Conservation (phyloP, 35 echinoderm and acorn worm genomes). For the Ophiothrix spiculata region DNA sequence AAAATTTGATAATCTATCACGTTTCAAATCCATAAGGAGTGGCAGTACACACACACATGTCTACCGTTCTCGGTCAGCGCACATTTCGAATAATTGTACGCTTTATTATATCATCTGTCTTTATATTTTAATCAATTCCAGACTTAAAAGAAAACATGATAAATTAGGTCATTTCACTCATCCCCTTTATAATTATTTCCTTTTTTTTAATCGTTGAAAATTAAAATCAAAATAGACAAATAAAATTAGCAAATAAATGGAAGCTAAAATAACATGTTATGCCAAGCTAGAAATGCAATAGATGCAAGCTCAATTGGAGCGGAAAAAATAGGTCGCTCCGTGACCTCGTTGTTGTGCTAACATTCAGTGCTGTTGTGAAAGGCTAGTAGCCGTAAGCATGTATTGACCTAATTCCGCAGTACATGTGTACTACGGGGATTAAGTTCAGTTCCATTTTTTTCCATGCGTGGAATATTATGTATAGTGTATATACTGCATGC, state of each 20-base stretch:
- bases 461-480: neutral
- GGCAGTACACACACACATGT: too few species aligned
- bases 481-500: too few species aligned
- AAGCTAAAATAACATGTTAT: neutral
- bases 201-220: neutral
- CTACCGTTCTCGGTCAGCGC: too few species aligned
- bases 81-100: too few species aligned
- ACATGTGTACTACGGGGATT: slow-evolving; percentile 2
- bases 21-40: too few species aligned
- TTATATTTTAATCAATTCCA: too few species aligned
- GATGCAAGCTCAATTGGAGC: neutral
- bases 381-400: slow-evolving; percentile 6
- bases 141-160: neutral
- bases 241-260: slow-evolving; percentile 6
- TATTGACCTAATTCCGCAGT: neutral
- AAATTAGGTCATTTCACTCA: neutral
- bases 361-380: slow-evolving; percentile 7
- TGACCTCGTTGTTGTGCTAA: slow-evolving; percentile 1
- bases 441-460: neutral
- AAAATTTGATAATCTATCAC: too few species aligned
- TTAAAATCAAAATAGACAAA: slow-evolving; percentile 10
- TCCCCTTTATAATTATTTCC: neutral
- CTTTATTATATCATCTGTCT: too few species aligned
- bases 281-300: neutral
- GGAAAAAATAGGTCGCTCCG: neutral